phyloP scores from a whole-genome alignment of 2,888 invertebrate genomes.

The Napeogenes sylphis region DNA sequence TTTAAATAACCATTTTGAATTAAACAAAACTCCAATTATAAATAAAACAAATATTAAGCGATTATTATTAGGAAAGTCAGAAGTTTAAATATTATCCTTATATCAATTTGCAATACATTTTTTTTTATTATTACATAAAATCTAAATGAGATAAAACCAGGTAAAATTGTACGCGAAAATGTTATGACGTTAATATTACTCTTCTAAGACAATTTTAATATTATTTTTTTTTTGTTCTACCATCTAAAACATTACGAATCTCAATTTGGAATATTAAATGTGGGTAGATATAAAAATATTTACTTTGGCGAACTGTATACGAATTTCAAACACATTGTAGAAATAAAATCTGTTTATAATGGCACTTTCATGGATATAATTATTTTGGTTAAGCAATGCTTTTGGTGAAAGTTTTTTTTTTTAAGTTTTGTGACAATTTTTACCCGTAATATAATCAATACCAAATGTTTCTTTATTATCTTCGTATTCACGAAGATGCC shows the following conservation, averaged over 20 bases:
- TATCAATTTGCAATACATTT: constrained; percentile 41
- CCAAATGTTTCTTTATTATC: constrained; percentile 16
- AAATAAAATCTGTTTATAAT: constrained; percentile 59
- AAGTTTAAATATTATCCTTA: constrained; percentile 5
- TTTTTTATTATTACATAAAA: constrained; percentile 31
- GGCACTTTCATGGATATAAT: constrained; percentile 44
- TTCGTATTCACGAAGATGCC: constrained; percentile 60
- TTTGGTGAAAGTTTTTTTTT: not conserved
- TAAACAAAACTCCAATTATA: too few species aligned
- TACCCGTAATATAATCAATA: constrained; percentile 23
- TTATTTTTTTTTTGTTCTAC: constrained; percentile 38
- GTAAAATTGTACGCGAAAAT: constrained; percentile 23
- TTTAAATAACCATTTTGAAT: too few species aligned
- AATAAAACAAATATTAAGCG: too few species aligned
- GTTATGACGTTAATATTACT: constrained; percentile 27
- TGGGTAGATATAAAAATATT: constrained; percentile 68
- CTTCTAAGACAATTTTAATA: constrained; percentile 41
- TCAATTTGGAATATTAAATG: constrained; percentile 70
- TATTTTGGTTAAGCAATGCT: constrained; percentile 5
- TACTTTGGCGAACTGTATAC: constrained; percentile 65
- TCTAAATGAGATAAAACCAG: constrained; percentile 24
- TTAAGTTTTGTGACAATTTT: constrained; percentile 28
- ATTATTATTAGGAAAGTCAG: constrained; percentile 5
- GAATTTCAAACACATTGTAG: constrained; percentile 34
- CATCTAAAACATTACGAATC: constrained; percentile 54